Conservation (phyloP, 2,888 invertebrate species). For the Petrolisthes manimaculis region DNA sequence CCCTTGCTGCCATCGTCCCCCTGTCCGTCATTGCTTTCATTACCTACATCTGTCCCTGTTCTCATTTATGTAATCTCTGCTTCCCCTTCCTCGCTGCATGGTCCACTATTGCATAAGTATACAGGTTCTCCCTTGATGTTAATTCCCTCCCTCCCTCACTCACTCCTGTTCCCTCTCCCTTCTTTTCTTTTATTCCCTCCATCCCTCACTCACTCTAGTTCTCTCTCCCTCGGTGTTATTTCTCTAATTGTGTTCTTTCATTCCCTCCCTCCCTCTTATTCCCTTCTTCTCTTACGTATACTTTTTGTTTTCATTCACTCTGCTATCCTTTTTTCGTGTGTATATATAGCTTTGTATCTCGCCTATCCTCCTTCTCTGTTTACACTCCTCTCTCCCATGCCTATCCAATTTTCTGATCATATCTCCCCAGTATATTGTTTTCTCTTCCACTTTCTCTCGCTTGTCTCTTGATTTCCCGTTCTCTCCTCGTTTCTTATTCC, state of each 20-base stretch:
- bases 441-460: neutral
- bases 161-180: neutral
- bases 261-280: neutral
- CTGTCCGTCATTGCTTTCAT: neutral
- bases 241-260: neutral
- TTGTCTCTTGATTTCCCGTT: neutral
- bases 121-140: no score
- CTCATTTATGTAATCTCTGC: neutral
- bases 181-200: neutral
- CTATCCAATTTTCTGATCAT: neutral
- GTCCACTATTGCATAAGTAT: no score
- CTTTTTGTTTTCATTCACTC: no score
- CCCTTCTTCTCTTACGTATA: neutral
- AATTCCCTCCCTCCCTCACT: neutral
- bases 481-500: neutral
- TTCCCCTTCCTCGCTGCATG: no score
- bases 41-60: neutral
- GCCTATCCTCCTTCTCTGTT: neutral
- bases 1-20: neutral
- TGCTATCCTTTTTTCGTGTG: no score
- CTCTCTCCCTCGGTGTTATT: neutral
- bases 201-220: neutral
- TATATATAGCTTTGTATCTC: neutral
- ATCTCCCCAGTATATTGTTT: neutral
- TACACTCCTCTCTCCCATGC: neutral